These are phyloP conservation scores for Notodonta ziczac DNA, from an alignment of 2,888 invertebrate genomes.

Conservation along the genomic window DNA sequence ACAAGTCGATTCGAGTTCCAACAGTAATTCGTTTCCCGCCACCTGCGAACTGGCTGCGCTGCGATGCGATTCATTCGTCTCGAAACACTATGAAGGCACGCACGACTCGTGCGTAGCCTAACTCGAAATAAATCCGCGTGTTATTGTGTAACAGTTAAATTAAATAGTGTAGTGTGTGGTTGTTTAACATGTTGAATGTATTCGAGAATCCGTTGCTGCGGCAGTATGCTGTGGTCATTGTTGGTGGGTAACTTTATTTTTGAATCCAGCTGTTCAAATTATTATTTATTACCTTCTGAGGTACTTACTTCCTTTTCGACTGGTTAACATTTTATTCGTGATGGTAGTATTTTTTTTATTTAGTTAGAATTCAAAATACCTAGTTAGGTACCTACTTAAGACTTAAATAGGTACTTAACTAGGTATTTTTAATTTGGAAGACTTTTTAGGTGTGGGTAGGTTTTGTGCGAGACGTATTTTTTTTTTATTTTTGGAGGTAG, in stretches of 20 bases:
- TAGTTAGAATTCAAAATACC: no score
- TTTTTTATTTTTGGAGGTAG: no score
- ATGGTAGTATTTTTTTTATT: no score
- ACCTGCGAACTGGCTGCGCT: neutral
- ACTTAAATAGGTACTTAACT: no score
- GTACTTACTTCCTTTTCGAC: no score
- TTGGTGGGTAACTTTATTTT: slow-evolving; percentile 31
- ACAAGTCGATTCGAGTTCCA: neutral
- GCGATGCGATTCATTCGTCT: neutral
- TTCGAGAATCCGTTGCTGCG: slow-evolving; percentile 32
- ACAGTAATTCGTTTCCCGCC: neutral
- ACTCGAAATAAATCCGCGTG: neutral
- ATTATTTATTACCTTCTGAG: no score
- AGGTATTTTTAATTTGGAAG: no score
- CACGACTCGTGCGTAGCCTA: neutral
- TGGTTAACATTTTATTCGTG: no score
- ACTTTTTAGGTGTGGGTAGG: no score
- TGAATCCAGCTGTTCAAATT: neutral
- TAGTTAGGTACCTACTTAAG: no score
- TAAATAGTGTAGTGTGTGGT: neutral
- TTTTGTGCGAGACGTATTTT: no score
- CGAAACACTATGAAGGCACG: neutral
- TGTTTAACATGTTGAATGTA: slow-evolving; percentile 11
- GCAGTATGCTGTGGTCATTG: slow-evolving; percentile 47
- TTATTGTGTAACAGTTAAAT: neutral